Evolutionary conservation across 2,888 invertebrate species (phyloP).

Genomic region (Trimorus sp.): DNA sequence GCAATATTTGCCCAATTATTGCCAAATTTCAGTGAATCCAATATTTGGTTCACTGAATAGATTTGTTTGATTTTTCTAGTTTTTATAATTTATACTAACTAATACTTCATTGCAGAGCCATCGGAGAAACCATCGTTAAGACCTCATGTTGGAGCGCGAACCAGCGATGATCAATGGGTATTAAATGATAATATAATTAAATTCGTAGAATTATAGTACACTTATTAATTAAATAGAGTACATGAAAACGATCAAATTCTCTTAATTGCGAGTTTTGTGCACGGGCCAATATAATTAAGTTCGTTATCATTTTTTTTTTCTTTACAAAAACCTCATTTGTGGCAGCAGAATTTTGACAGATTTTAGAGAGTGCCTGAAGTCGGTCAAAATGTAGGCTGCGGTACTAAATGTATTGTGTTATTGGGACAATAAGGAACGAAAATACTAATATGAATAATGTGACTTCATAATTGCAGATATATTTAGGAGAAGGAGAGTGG

Average conservation of each 20-base stretch:
- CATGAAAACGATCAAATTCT: background rate
- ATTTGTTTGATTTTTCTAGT: too few species aligned
- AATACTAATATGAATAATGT: background rate
- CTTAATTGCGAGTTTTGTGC: background rate
- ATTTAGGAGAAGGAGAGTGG: background rate
- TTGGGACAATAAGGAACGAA: background rate
- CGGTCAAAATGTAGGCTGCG: too few species aligned
- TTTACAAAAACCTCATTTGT: too few species aligned
- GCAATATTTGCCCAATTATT: too few species aligned
- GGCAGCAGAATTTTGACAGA: too few species aligned
- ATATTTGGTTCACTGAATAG: too few species aligned
- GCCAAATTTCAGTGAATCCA: too few species aligned
- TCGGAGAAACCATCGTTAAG: background rate
- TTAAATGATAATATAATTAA: background rate
- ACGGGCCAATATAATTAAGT: background rate
- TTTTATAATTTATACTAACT: too few species aligned
- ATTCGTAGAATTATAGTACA: background rate
- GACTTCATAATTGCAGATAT: background rate
- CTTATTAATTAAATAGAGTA: too few species aligned
- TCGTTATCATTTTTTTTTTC: too few species aligned
- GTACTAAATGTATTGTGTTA: background rate
- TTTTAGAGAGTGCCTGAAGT: too few species aligned
- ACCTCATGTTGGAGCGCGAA: background rate
- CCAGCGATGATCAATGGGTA: background rate
- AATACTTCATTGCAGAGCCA: too few species aligned